Evolutionary conservation across 2,113 vertebrate species (phyloP), one percentile per base, ranked within the genome.

Genomic region (Gadus chalcogrammus): DNA sequence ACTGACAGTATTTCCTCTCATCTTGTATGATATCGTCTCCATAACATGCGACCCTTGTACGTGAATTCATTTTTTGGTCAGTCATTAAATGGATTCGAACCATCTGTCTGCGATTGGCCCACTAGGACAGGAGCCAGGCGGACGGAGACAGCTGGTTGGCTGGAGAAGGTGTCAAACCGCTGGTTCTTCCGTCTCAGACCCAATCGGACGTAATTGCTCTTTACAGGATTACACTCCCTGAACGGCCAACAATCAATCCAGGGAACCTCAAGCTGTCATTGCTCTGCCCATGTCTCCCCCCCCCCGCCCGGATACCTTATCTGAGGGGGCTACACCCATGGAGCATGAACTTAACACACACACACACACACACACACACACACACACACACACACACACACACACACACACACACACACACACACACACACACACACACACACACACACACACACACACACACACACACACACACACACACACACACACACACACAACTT

Each of bases 171-270:
- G 11, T 58, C 66, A 64, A 65, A 61, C 66, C 35, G 71, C 53
- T 28, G 72, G 4, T 38, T 64, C 65, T 16, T 62, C 56, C 0
- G 1, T 75, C 73, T 72, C 74, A 80, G 42, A 7, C 42, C 42
- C 42, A 48, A 48, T 48, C 12, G 71, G 73, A 79, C 69, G 71
- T 63, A 64, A 78, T 68, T 60, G 79, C 77, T 84, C 71, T 70
- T 27, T 60, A 72, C 17, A 75, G 70, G 71, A 84, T 48, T 67
- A 66, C 73, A 74, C 74, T 86, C 76, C 76, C 68, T 70, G 71
- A 58, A 61, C 74, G 72, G 75, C 80, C 85, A 7, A 48, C 42
- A 48, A 48, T 48, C 42, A 48, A 48, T 48, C 42, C 8, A 48
- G 42, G 2, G 11, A 58, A n/a, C 31, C 59, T 20, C 20, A 69